Percentiles rank a stretch among this genome's conserved stretches.
These are phyloP conservation scores for Alectoris magna DNA, from an alignment of 2,797 vertebrate species.

Conservation along the genomic window DNA sequence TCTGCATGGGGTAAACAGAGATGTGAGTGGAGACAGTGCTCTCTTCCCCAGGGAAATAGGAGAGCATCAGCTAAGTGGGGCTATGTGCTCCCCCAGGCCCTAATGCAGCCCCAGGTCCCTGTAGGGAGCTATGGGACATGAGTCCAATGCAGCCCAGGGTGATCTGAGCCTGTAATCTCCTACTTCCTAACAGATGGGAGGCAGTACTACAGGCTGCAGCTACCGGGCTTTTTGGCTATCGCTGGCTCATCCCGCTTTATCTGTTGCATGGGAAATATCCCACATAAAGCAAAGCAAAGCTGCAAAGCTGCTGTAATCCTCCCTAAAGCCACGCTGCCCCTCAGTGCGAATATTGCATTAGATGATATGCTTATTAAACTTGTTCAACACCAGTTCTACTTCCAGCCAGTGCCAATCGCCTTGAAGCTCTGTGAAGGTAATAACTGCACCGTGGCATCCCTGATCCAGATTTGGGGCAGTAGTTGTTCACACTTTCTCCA, in stretches of 20 bases:
- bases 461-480: background rate
- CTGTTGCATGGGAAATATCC: conserved; percentile 49
- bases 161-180: background rate
- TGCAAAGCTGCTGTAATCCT: conserved; percentile 57
- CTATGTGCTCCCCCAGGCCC: background rate
- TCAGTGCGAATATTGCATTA: conserved; percentile 2
- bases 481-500: background rate
- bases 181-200: background rate
- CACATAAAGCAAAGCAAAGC: conserved; percentile 44
- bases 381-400: background rate
- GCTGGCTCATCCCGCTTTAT: conserved; percentile 19
- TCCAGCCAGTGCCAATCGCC: background rate
- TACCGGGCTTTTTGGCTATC: background rate
- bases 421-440: conserved; percentile 21
- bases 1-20: background rate
- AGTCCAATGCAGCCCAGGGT: rapidly evolving
- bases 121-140: no score
- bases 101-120: background rate
- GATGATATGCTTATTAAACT: conserved; percentile 69
- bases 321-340: conserved; percentile 44
- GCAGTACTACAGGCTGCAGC: background rate
- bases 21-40: background rate
- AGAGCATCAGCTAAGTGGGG: background rate
- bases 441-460: background rate
- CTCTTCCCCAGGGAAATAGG: background rate